Conservation (phyloP, 37 sponge, comb jelly and placozoan genomes). For the Theonella swinhoei region DNA sequence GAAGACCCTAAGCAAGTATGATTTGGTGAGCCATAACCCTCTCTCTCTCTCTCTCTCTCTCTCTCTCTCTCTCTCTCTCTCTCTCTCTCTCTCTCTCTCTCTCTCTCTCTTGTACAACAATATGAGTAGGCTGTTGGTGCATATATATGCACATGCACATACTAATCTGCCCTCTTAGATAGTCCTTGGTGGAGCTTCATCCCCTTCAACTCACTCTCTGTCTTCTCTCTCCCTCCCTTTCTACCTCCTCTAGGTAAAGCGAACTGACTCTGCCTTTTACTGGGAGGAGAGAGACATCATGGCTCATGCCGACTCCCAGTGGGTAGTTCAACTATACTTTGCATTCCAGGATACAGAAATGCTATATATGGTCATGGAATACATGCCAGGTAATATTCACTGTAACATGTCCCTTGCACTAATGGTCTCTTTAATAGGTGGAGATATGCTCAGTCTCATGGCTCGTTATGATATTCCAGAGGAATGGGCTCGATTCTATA, state of each 20-base stretch:
- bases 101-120: not conserved
- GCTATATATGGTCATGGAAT: constrained; percentile 99
- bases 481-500: constrained; percentile 94
- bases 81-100: constrained; percentile 29
- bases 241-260: constrained; percentile 67
- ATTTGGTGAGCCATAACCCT: constrained; percentile 89
- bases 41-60: constrained; percentile 11
- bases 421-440: constrained; percentile 57
- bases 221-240: not conserved
- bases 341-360: constrained; percentile 92
- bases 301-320: constrained; percentile 87
- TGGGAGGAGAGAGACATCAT: constrained; percentile 99
- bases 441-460: constrained; percentile 95
- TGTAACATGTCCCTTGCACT: not conserved
- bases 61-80: constrained; percentile 51
- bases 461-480: constrained; percentile 91
- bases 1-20: constrained; percentile 96
- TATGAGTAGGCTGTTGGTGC: no score
- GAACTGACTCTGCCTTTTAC: constrained; percentile 97
- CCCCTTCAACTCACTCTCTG: no score
- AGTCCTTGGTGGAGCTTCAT: no score
- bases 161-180: no score
- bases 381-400: constrained; percentile 80
- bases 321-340: constrained; percentile 95
- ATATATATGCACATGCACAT: no score